phyloP scores from a whole-genome alignment of 2,797 vertebrate genomes.

The Myotis daubentonii region DNA sequence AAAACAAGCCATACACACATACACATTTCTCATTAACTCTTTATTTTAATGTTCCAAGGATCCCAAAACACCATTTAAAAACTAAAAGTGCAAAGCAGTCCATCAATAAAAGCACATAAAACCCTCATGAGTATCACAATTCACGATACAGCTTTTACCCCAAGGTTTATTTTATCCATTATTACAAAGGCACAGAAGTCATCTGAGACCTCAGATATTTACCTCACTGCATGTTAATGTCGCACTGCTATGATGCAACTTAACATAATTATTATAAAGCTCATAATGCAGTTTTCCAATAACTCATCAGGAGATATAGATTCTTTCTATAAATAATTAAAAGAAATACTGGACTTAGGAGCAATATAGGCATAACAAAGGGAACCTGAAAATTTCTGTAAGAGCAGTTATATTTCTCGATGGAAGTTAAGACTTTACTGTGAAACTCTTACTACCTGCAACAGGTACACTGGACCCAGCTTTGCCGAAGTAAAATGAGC shows the following conservation, averaged over 20 bases:
- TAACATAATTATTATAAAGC: background rate
- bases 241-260: background rate
- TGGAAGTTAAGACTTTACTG: background rate
- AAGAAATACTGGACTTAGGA: background rate
- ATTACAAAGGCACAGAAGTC: conserved; percentile 67
- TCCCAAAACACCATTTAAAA: conserved; percentile 45
- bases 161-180: conserved; percentile 4
- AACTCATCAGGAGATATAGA: background rate
- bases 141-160: background rate
- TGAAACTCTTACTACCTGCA: conserved; percentile 50
- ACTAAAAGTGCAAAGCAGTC: conserved; percentile 18
- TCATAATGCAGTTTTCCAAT: background rate
- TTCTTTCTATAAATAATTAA: background rate
- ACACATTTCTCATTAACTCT: background rate
- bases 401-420: background rate
- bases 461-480: conserved; percentile 32
- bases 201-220: conserved; percentile 27
- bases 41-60: conserved; percentile 55
- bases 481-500: conserved; percentile 36
- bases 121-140: background rate
- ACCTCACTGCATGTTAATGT: background rate
- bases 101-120: background rate
- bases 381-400: background rate
- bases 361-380: background rate
- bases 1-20: background rate